phyloP scores from a whole-genome alignment of 1,140 invertebrate genomes.

The Caenorhabditis remanei region DNA sequence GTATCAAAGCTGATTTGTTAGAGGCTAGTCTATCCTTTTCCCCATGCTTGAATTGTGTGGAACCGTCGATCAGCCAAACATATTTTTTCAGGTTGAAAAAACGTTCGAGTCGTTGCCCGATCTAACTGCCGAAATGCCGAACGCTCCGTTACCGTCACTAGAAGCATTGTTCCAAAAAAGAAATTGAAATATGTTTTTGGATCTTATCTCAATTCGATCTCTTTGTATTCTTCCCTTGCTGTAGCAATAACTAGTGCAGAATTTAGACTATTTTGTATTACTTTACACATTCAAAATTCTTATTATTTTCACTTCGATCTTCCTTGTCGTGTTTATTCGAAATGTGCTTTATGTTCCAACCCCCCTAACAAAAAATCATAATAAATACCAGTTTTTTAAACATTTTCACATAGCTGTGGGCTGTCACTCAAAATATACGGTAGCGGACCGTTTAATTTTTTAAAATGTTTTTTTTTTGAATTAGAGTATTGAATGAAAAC shows the following conservation, averaged over 20 bases:
- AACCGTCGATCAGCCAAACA: not conserved
- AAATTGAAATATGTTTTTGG: not conserved
- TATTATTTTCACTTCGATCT: not conserved
- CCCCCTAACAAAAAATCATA: not conserved
- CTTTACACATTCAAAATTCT: not conserved
- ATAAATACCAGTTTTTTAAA: not conserved
- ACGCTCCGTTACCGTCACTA: constrained; percentile 36
- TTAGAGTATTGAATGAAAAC: not conserved
- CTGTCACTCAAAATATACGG: not conserved
- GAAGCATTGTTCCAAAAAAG: constrained; percentile 50
- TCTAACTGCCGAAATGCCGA: constrained; percentile 4
- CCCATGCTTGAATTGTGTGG: no score
- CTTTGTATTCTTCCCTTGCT: not conserved
- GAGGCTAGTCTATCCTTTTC: not conserved
- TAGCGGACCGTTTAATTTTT: not conserved
- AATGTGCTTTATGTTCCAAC: constrained; percentile 5
- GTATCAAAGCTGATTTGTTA: constrained; percentile 50
- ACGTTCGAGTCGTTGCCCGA: constrained; percentile 58
- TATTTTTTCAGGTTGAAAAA: constrained; percentile 55
- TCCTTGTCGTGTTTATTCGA: not conserved
- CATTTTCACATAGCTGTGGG: no score
- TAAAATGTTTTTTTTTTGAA: not conserved
- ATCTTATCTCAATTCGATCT: not conserved
- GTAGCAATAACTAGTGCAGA: not conserved
- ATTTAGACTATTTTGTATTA: not conserved